Conservation (phyloP, 2,797 vertebrate species). For the Malurus leucopterus region DNA sequence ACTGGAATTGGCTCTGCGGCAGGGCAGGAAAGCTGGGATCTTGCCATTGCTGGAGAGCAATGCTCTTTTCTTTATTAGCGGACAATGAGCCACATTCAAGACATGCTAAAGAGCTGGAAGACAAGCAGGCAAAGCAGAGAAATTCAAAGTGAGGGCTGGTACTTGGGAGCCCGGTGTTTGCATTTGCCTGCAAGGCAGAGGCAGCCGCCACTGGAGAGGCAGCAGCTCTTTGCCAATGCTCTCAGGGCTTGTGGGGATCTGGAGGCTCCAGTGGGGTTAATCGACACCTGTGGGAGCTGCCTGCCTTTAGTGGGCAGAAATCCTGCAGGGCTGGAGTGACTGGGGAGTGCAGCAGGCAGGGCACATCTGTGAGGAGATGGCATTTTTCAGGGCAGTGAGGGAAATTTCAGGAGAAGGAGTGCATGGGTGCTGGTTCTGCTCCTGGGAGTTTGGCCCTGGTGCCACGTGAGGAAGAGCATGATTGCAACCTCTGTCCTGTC, state of each 20-base stretch:
- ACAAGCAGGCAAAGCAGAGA: conserved; percentile 39
- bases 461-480: background rate
- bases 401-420: background rate
- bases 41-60: conserved; percentile 44
- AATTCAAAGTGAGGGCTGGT: conserved; percentile 20
- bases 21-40: conserved; percentile 36
- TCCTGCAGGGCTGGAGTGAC: background rate
- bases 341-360: background rate
- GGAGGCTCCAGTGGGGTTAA: background rate
- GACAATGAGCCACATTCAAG: conserved; percentile 58
- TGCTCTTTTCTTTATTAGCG: conserved; percentile 33
- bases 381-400: background rate
- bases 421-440: background rate
- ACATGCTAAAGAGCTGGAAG: conserved; percentile 47
- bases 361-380: background rate
- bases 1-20: background rate
- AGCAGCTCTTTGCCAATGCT: background rate
- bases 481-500: background rate
- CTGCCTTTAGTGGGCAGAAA: background rate
- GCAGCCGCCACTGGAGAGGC: background rate
- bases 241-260: background rate
- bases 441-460: background rate
- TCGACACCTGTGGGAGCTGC: background rate
- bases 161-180: conserved; percentile 5
- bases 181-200: conserved; percentile 13